Percentiles rank a stretch among this genome's conserved stretches.
Conservation (phyloP, 2,113 vertebrate genomes). For the human (Homo sapiens) region DNA sequence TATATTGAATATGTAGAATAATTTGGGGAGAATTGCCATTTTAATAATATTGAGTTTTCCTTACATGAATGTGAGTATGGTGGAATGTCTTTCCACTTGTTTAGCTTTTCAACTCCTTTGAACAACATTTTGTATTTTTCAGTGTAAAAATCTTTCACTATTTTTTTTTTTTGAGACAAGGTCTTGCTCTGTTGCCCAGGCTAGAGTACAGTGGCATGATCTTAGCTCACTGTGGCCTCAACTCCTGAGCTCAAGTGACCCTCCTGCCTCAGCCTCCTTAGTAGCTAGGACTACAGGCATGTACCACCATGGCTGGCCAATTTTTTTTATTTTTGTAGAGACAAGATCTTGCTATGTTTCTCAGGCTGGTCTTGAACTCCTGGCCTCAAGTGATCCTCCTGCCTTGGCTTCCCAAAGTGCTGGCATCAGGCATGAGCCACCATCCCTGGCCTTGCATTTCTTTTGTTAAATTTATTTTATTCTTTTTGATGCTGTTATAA, state of each 20-base stretch:
- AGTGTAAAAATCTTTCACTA: too few species aligned
- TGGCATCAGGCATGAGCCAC: too few species aligned
- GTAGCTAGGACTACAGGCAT: neutral
- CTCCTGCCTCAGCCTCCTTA: neutral
- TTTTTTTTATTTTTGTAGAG: neutral
- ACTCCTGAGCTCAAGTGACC: neutral
- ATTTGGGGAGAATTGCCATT: neutral
- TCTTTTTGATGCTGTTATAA: too few species aligned
- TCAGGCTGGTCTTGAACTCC: neutral
- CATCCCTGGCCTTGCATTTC: too few species aligned
- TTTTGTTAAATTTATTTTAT: neutral
- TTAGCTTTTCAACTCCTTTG: too few species aligned
- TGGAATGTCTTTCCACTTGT: too few species aligned
- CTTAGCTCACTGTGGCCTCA: neutral
- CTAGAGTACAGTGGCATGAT: neutral
- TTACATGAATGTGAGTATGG: neutral
- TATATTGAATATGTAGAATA: neutral
- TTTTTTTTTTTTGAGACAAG: neutral
- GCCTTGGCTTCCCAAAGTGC: too few species aligned
- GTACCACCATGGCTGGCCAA: neutral
- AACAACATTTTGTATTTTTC: too few species aligned
- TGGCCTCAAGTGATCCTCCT: too few species aligned
- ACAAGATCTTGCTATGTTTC: neutral
- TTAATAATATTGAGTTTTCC: neutral
- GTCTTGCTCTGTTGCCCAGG: neutral